Evolutionary conservation across 2,888 invertebrate species (phyloP), one percentile per base, ranked within the genome.

Genomic region (Tethea ocularis): DNA sequence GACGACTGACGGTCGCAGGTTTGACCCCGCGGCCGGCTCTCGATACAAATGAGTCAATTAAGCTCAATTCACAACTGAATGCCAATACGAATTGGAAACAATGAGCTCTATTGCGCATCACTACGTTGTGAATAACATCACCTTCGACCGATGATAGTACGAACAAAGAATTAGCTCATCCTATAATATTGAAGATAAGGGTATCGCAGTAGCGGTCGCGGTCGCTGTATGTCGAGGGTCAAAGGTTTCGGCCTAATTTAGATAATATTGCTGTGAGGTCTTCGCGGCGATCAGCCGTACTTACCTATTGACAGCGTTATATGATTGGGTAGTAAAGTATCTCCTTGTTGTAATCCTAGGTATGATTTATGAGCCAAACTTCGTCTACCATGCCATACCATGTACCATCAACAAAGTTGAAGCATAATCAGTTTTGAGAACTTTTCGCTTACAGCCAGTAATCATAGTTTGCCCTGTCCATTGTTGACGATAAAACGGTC

Each of bases 171-270:
- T 20, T 46, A 20, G 20, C 7, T 46, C 10, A 46, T 46, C 46
- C 46, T 17, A 41, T 41, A 41, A 41, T 41, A 41, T 17, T 6
- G 5, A 3, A 20, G 46, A 46, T 46, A 46, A 46, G 46, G 46
- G 7, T 46, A 46, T 46, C 46, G 46, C 38, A n/a, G 15, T 3
- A 1, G 36, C 13, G 36, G 36, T 24, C 10, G 29, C 29, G 29
- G 29, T 29, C 10, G 29, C 29, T 8, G 29, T 29, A 29, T 29
- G 36, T 38, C 15, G 13, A 2, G 8, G 41, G n/a, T 41, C 41
- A 41, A 41, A 41, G 41, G 41, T 41, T n/a, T n/a, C 41, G 38
- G 17, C 46, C 46, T 46, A 20, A 46, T 46, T 10, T 46, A 46
- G n/a, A n/a, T n/a, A n/a, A n/a, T n/a, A n/a, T 10, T 10, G 46